These are phyloP conservation scores for Phocides pigmalion DNA, from an alignment of 1,140 invertebrate species.

Conservation along the genomic window DNA sequence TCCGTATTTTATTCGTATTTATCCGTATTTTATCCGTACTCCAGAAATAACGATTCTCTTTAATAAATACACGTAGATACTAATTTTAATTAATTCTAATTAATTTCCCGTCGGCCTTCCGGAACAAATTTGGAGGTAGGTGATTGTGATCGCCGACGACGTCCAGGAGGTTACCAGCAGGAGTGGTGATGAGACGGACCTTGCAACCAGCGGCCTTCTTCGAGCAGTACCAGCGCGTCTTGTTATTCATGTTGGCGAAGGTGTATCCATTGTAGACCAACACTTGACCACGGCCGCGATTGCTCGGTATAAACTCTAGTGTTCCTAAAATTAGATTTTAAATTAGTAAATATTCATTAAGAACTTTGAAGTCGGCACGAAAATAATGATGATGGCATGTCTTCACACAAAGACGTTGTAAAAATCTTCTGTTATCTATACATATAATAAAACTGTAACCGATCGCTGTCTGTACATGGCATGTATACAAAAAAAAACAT, in stretches of 20 bases:
- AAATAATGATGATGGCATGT: no score
- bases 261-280: conserved; percentile 42
- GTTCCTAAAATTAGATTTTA: conserved; percentile 33
- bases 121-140: conserved; percentile 21
- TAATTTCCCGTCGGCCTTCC: background rate
- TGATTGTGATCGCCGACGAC: conserved; percentile 34
- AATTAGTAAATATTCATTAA: background rate
- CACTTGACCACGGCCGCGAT: conserved; percentile 37
- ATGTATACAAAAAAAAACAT: no score
- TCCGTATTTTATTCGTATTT: no score
- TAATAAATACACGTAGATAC: no score
- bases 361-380: background rate
- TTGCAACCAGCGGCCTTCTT: conserved; percentile 39
- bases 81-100: background rate
- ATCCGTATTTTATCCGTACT: no score
- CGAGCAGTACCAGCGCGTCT: conserved; percentile 46
- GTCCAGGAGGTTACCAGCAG: conserved; percentile 29
- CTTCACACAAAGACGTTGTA: background rate
- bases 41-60: no score
- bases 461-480: no score
- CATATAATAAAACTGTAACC: no score
- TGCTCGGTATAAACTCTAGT: conserved; percentile 49
- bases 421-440: no score
- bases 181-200: conserved; percentile 21
- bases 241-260: conserved; percentile 38